phyloP scores from a whole-genome alignment of 2,113 vertebrate genomes.

The Mandrillus leucophaeus region DNA sequence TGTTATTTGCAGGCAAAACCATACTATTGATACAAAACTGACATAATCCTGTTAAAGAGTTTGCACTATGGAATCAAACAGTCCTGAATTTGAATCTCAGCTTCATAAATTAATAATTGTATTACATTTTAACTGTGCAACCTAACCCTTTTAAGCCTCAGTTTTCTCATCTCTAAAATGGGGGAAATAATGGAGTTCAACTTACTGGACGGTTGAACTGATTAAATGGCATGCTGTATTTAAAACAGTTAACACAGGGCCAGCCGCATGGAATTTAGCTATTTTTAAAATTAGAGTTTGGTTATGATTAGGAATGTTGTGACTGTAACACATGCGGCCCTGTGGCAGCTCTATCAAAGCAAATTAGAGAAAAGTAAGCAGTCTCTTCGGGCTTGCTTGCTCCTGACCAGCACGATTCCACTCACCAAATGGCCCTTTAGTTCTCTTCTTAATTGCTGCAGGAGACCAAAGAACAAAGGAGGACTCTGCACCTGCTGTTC shows the following conservation, averaged over 20 bases:
- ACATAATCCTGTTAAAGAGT: neutral
- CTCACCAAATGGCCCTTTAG: neutral
- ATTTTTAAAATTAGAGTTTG: constrained; percentile 5
- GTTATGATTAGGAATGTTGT: neutral
- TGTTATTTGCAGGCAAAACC: neutral
- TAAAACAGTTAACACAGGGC: neutral
- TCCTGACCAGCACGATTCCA: neutral
- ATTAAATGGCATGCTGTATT: neutral
- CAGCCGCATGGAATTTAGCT: neutral
- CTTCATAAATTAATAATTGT: neutral
- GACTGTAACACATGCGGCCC: neutral
- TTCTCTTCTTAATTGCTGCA: neutral
- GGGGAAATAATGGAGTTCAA: neutral
- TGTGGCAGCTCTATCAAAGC: neutral
- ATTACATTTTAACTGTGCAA: neutral
- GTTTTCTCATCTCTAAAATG: constrained; percentile 16
- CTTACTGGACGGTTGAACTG: neutral
- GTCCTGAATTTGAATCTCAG: neutral
- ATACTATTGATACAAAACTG: neutral
- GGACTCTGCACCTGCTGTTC: neutral
- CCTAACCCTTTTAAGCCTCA: neutral
- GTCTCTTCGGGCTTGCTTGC: neutral
- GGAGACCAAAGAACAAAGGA: neutral
- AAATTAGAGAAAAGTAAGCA: neutral
- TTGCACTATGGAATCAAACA: neutral